Percentiles rank a stretch among this genome's conserved stretches.
Evolutionary conservation across 2,113 vertebrate species (phyloP).

Genomic region (Syrrhaptes paradoxus): DNA sequence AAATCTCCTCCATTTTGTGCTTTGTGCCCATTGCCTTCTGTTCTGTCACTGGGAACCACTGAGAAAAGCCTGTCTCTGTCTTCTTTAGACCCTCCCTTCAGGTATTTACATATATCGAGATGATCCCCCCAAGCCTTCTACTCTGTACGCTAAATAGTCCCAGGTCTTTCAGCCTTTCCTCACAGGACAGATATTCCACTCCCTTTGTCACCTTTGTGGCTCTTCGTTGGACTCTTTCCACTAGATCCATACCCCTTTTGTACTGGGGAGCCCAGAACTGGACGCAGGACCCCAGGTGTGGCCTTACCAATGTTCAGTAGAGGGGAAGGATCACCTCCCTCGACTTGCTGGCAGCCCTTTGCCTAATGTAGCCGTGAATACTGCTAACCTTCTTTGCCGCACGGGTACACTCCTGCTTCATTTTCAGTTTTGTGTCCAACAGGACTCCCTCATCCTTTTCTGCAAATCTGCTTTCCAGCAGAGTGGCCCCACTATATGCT

Average conservation of each 20-base stretch:
- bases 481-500: not conserved
- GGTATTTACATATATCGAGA: not conserved
- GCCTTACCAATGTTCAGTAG: not conserved
- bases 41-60: not conserved
- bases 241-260: not conserved
- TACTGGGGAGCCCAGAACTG: not conserved
- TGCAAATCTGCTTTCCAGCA: not conserved
- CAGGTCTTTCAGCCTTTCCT: not conserved
- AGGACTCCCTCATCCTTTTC: not conserved
- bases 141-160: not conserved
- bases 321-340: not conserved
- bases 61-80: not conserved
- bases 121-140: not conserved
- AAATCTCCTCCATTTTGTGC: not conserved
- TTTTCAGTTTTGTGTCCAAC: not conserved
- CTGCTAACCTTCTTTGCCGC: rapidly evolving
- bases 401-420: not conserved
- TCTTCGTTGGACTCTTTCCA: not conserved
- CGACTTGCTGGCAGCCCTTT: not conserved
- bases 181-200: not conserved
- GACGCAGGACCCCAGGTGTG: not conserved
- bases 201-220: not conserved
- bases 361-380: not conserved
- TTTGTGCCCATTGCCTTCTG: not conserved
- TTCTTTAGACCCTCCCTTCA: not conserved